Base-by-base conservation (phyloP, 1,140 invertebrate genomes). In the Pseudomyrmex pallidus region DNA sequence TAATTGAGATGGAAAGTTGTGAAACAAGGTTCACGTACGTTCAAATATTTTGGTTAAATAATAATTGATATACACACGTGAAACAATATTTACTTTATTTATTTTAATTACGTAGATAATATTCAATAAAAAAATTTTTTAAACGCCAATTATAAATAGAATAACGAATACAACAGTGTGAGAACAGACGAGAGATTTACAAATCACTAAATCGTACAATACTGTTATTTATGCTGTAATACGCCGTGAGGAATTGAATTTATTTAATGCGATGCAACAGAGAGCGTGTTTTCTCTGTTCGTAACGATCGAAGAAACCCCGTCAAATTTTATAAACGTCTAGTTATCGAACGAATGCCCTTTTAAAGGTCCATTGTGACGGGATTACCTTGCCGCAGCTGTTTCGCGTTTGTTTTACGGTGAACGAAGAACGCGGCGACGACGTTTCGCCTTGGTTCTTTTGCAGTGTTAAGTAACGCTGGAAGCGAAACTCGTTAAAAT, bases 401-500 rank as follows among this genome's bases (percentile, higher is more conserved):
- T 57, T 76, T 64, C 74, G 25, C 74, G 25, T 76, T 78, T 56
- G 64, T 70, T 78, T 78, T 78, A 78, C 44, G 48, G 54, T 76
- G 54, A n/a, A 64, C 46, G 44, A 78, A 78, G 64, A 44, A 68
- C 52, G 63, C 17, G 35, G 12, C 15, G 25, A 20, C 62, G 17
- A 35, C 2, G 13, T 22, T n/a, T 76, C 62, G 48, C n/a, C 44
- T n/a, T 80, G n/a, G 4, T 50, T 12, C 64, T 61, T 80, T 80
- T 80, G 54, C 2, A n/a, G 46, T 22, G 66, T 80, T 80, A 72
- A 72, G 54, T 72, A 72, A 80, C 54, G 66, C 76, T 78, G 54
- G 64, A 25, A 78, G 64, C 64, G 54, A 70, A 78, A 70, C 76
- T 78, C 64, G 46, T 80, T 72, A 72, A 72, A 80, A 2, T 72